Percentiles rank a stretch among this genome's conserved stretches.
Conservation (phyloP, 2,797 vertebrate species). For the Neoniphon sammara region DNA sequence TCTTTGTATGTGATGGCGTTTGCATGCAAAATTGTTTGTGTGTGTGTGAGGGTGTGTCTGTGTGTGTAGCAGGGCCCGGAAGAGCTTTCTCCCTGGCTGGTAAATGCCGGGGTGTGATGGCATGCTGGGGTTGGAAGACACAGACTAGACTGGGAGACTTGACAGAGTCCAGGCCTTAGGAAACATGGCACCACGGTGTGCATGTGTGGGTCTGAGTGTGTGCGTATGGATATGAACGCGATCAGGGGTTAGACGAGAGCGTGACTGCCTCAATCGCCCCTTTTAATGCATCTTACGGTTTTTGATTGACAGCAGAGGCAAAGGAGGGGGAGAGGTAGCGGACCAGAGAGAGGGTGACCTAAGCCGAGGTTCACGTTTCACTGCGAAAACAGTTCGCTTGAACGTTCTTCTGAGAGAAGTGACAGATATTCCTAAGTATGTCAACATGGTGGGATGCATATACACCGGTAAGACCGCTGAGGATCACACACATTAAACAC, state of each 20-base stretch:
- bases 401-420: slow-evolving; percentile 57
- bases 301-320: slow-evolving; percentile 64
- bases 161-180: slow-evolving; percentile 69
- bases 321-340: slow-evolving; percentile 41
- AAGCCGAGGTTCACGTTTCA: slow-evolving; percentile 67
- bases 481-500: slow-evolving; percentile 49
- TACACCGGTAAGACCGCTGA: slow-evolving; percentile 40
- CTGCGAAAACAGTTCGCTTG: slow-evolving; percentile 64
- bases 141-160: slow-evolving; percentile 47
- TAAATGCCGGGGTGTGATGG: slow-evolving; percentile 72
- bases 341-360: slow-evolving; percentile 64
- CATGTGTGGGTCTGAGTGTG: slow-evolving; percentile 20
- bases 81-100: slow-evolving; percentile 52
- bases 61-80: slow-evolving; percentile 17
- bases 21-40: not conserved
- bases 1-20: too few species aligned
- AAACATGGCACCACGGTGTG: slow-evolving; percentile 60
- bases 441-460: slow-evolving; percentile 64
- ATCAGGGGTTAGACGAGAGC: slow-evolving; percentile 53
- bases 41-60: slow-evolving; percentile 18
- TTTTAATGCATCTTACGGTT: slow-evolving; percentile 61
- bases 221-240: slow-evolving; percentile 42
- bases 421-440: slow-evolving; percentile 74
- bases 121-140: slow-evolving; percentile 58
- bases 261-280: slow-evolving; percentile 66